Evolutionary conservation across 2,797 vertebrate species (phyloP).

Genomic region (Clarias fuscus): DNA sequence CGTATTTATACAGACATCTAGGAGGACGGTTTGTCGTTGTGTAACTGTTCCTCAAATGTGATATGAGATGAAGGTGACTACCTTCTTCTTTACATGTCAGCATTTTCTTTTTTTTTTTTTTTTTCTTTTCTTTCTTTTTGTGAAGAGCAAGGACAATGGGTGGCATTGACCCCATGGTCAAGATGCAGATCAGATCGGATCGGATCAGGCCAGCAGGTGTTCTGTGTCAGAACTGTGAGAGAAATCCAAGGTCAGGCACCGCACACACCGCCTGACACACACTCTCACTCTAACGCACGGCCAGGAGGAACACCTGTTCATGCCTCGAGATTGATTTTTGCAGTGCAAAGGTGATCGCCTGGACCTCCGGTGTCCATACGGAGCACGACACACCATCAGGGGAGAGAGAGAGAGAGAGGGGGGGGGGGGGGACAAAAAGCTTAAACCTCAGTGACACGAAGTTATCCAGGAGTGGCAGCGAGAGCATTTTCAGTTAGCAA

Average conservation of each 20-base stretch:
- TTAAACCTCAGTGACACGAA: constrained; percentile 5
- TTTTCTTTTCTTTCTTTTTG: constrained; percentile 35
- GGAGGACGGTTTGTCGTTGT: not conserved
- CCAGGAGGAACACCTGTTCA: constrained; percentile 54
- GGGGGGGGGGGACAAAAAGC: not conserved
- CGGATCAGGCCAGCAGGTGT: constrained; percentile 58
- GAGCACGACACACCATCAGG: constrained; percentile 24
- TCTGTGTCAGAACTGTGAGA: constrained; percentile 63
- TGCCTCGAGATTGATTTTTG: constrained; percentile 47
- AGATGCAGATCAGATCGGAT: constrained; percentile 57
- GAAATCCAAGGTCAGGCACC: constrained; percentile 69
- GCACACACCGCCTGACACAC: constrained; percentile 21
- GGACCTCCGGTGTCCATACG: constrained; percentile 36
- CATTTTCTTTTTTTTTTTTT: constrained; percentile 43
- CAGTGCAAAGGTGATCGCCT: constrained; percentile 55
- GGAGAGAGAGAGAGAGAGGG: not conserved
- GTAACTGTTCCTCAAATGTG: not conserved
- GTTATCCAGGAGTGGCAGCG: constrained; percentile 5
- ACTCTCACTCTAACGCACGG: constrained; percentile 23
- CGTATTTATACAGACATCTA: not conserved
- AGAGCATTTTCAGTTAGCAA: not conserved
- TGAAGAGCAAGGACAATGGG: constrained; percentile 33
- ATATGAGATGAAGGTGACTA: constrained; percentile 28
- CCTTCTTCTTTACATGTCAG: constrained; percentile 59
- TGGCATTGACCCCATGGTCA: constrained; percentile 64